Conservation (phyloP, 2,888 invertebrate species). For the Epinotia nisella region DNA sequence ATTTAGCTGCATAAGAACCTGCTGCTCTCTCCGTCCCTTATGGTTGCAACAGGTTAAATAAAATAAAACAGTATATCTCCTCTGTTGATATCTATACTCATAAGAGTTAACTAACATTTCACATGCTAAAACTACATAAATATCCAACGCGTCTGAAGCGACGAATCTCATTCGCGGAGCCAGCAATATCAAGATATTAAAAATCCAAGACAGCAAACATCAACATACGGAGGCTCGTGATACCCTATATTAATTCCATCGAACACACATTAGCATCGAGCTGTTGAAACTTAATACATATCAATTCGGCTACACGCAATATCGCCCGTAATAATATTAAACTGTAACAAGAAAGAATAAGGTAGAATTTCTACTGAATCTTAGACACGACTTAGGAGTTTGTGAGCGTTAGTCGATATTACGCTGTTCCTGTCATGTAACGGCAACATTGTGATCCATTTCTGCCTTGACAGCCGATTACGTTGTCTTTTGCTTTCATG, state of each 20-base stretch:
- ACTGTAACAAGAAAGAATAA: background rate
- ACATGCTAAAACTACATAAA: background rate
- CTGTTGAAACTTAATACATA: constrained; percentile 43
- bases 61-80: no score
- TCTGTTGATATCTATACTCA: no score
- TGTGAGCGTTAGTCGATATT: constrained; percentile 8
- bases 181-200: constrained; percentile 38
- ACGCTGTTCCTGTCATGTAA: constrained; percentile 37
- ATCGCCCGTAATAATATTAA: constrained; percentile 6
- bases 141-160: constrained; percentile 2
- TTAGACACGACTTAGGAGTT: background rate
- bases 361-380: constrained; percentile 6
- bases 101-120: no score
- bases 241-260: constrained; percentile 38
- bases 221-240: constrained; percentile 23
- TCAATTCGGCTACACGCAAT: constrained; percentile 42
- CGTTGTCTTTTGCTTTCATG: constrained; percentile 39
- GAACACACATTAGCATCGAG: constrained; percentile 39
- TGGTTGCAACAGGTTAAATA: no score
- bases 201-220: constrained; percentile 34
- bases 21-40: no score
- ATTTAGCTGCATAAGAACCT: no score
- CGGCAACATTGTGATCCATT: constrained; percentile 41
- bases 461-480: constrained; percentile 44
- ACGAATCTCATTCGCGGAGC: background rate